These are phyloP conservation scores for Lagenorhynchus albirostris DNA, from an alignment of 2,113 vertebrate species.

Conservation along the genomic window DNA sequence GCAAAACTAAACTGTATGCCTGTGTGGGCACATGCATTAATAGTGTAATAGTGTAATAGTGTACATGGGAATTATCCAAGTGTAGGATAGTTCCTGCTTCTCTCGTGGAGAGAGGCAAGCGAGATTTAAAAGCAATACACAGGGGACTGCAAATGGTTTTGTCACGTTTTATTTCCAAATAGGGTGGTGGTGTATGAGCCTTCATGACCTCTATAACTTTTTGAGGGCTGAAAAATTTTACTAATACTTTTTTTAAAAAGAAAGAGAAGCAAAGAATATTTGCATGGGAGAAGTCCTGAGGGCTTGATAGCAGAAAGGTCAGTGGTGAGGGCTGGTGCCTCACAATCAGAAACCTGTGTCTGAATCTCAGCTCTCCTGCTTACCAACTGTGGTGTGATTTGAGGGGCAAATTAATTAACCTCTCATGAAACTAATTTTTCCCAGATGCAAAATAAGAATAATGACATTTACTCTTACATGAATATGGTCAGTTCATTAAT, in stretches of 20 bases:
- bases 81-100: background rate
- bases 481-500: conserved; percentile 31
- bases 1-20: background rate
- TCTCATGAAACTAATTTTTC: conserved; percentile 17
- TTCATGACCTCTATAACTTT: background rate
- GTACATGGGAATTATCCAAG: background rate
- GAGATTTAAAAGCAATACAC: background rate
- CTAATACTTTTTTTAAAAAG: conserved; percentile 9
- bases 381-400: background rate
- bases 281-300: background rate
- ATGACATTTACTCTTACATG: conserved; percentile 50
- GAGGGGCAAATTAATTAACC: conserved; percentile 65
- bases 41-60: too few species aligned
- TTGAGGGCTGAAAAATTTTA: background rate
- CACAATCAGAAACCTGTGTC: background rate
- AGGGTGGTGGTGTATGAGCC: background rate
- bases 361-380: background rate
- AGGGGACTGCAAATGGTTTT: background rate
- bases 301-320: background rate
- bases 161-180: background rate
- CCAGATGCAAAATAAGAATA: conserved; percentile 52
- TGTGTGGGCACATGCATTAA: background rate
- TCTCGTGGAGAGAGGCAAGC: background rate
- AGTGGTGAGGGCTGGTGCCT: background rate
- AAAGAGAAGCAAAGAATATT: background rate